These are phyloP conservation scores for Phymorhynchus buccinoides DNA, from an alignment of 1,140 invertebrate genomes.

Conservation along the genomic window DNA sequence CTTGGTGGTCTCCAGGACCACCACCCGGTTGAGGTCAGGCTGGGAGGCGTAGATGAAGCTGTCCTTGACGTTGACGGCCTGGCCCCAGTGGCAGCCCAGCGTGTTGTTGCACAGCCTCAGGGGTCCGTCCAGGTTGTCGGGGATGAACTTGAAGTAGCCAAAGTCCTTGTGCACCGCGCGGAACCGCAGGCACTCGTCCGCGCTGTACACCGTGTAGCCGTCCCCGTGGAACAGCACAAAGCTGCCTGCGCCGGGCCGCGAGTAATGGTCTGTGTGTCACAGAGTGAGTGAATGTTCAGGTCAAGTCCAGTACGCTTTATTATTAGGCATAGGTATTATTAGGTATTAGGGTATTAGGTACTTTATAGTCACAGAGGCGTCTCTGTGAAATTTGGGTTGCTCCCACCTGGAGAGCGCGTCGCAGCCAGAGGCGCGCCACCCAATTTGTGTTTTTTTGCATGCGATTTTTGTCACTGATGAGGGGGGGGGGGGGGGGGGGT, in stretches of 20 bases:
- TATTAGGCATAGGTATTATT: no score
- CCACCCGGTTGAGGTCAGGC: slow-evolving; percentile 81
- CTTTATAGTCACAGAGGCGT: no score
- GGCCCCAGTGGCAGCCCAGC: slow-evolving; percentile 78
- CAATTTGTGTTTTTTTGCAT: no score
- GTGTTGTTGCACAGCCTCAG: slow-evolving; percentile 61
- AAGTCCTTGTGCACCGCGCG: slow-evolving; percentile 80
- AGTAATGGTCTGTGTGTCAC: slow-evolving; percentile 41
- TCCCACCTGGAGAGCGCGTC: no score
- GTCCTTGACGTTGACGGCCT: slow-evolving; percentile 81
- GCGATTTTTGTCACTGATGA: no score
- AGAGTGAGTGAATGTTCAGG: no score
- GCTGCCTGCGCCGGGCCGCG: slow-evolving; percentile 53
- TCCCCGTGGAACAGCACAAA: slow-evolving; percentile 86
- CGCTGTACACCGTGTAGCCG: slow-evolving; percentile 85
- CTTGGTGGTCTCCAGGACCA: slow-evolving; percentile 77
- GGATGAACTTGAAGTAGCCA: slow-evolving; percentile 65
- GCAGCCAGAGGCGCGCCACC: no score
- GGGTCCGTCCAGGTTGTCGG: slow-evolving; percentile 63
- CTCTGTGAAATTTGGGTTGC: no score
- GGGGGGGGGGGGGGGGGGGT: no score
- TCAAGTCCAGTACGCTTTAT: no score
- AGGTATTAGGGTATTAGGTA: no score
- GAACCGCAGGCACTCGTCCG: slow-evolving; percentile 82
- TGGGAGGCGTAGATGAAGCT: slow-evolving; percentile 85